These are phyloP conservation scores for Cecidostiba fungosa DNA, from an alignment of 2,888 invertebrate species.

Conservation along the genomic window DNA sequence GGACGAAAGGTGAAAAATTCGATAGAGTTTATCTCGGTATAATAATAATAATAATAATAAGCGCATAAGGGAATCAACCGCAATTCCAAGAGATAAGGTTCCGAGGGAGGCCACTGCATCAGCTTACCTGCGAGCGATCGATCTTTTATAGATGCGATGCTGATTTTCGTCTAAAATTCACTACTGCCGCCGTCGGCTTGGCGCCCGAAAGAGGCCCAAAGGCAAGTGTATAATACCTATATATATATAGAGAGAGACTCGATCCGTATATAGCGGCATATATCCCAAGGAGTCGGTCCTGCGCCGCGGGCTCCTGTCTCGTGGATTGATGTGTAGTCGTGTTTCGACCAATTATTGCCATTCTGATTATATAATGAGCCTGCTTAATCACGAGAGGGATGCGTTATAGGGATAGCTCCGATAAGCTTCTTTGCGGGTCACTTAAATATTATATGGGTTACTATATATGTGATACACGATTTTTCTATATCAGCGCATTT, in stretches of 20 bases:
- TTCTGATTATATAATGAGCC: constrained; percentile 78
- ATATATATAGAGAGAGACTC: background rate
- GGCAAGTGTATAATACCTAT: too few relatives aligned
- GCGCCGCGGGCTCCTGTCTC: constrained; percentile 73
- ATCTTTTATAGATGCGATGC: constrained; percentile 9
- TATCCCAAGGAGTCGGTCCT: constrained; percentile 16
- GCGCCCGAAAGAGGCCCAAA: constrained; percentile 41
- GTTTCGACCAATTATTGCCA: constrained; percentile 77
- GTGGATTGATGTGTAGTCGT: constrained; percentile 76
- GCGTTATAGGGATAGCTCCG: background rate
- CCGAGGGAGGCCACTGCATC: background rate
- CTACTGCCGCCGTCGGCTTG: constrained; percentile 24
- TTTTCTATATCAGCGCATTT: too few relatives aligned
- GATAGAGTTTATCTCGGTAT: constrained; percentile 42
- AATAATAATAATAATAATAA: constrained; percentile 60
- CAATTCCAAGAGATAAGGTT: constrained; percentile 58
- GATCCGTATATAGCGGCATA: background rate
- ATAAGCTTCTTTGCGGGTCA: background rate
- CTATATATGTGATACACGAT: too few relatives aligned
- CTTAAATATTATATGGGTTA: too few relatives aligned
- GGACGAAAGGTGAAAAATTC: background rate
- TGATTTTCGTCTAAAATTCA: constrained; percentile 35
- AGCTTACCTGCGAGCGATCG: constrained; percentile 45
- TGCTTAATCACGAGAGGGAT: constrained; percentile 38
- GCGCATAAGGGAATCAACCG: background rate